A percentile compares a stretch with the other conserved stretches of the same genome.
phyloP scores from a whole-genome alignment of 2,888 invertebrate species.

The Acanthococcus lagerstroemiae region DNA sequence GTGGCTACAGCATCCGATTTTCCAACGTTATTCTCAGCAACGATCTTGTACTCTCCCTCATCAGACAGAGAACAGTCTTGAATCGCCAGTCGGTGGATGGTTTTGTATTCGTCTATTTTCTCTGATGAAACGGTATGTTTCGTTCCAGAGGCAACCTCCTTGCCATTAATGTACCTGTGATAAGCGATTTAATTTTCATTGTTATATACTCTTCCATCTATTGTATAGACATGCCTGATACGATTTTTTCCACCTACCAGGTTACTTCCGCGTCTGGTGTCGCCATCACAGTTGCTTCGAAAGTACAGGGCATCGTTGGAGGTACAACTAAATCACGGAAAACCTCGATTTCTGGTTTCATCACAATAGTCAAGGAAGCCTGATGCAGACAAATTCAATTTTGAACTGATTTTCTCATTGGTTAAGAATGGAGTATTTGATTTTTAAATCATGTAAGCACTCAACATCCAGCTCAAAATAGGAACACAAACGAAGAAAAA shows the following conservation, averaged over 20 bases:
- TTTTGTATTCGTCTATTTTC: constrained; percentile 52
- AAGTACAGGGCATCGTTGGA: constrained; percentile 66
- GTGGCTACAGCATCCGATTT: constrained; percentile 58
- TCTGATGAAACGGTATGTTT: constrained; percentile 55
- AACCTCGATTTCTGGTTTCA: constrained; percentile 67
- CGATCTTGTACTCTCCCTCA: constrained; percentile 65
- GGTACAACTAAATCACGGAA: constrained; percentile 61
- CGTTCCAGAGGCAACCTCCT: constrained; percentile 24
- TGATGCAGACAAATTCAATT: too few species aligned
- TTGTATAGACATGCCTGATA: neutral
- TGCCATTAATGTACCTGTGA: constrained; percentile 34
- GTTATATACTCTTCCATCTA: neutral
- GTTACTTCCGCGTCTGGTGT: constrained; percentile 81
- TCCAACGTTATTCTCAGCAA: constrained; percentile 67
- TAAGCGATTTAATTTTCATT: neutral
- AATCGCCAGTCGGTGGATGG: constrained; percentile 59
- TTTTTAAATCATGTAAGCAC: neutral
- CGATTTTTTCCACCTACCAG: constrained; percentile 49
- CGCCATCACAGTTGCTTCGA: constrained; percentile 72
- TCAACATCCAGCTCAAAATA: too few species aligned
- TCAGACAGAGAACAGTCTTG: constrained; percentile 61
- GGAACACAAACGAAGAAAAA: neutral
- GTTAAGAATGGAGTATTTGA: neutral
- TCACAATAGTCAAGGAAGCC: constrained; percentile 63
- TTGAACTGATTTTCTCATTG: too few species aligned